Evolutionary conservation across 2,113 vertebrate genomes (phyloP).

Genomic region (Numida meleagris): DNA sequence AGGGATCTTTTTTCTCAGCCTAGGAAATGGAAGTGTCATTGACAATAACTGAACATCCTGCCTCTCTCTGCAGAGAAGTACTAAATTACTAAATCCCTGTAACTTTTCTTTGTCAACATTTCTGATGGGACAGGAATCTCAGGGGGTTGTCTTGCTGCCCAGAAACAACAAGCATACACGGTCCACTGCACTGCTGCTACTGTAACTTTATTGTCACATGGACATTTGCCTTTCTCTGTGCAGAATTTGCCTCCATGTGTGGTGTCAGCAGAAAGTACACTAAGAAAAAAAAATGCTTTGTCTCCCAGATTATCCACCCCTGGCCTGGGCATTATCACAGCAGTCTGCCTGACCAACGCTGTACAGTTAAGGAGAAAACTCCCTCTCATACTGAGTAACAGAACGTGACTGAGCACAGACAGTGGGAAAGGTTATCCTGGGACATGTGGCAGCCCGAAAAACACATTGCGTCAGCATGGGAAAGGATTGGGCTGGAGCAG

Average conservation of each 20-base stretch:
- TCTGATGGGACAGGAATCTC: background rate
- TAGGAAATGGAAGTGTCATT: background rate
- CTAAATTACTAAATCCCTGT: background rate
- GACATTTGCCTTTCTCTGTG: background rate
- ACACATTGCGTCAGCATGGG: conserved; percentile 36
- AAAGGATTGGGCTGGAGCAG: conserved; percentile 35
- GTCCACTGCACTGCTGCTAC: background rate
- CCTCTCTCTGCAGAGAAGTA: background rate
- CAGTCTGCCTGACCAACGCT: background rate
- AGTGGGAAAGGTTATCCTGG: conserved; percentile 19
- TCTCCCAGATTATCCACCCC: background rate
- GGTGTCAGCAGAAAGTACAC: background rate
- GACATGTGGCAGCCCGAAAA: conserved; percentile 57
- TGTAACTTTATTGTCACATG: background rate
- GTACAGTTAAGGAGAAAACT: background rate
- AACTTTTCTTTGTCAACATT: background rate
- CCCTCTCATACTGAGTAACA: background rate
- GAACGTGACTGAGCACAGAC: background rate
- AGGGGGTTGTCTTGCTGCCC: background rate
- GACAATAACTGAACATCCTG: background rate
- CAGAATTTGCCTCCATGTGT: background rate
- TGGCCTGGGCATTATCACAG: background rate
- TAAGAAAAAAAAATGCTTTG: background rate
- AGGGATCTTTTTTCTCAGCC: background rate
- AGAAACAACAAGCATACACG: fast-evolving